Percentiles rank a stretch among this genome's conserved stretches.
These are phyloP conservation scores for Drosophila littoralis DNA, from an alignment of 1,140 invertebrate genomes.

Conservation along the genomic window DNA sequence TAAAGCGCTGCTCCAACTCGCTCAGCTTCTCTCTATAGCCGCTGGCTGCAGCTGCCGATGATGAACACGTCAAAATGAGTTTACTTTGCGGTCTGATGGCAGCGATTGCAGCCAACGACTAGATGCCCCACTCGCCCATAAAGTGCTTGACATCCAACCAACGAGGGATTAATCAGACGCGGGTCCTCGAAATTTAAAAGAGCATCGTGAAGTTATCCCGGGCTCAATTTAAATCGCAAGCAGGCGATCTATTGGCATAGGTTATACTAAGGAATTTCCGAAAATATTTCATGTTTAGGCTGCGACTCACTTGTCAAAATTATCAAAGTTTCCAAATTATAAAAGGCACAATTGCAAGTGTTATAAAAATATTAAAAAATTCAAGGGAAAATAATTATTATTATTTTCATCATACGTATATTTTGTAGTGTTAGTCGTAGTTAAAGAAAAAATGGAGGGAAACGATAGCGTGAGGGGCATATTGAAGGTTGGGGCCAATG, in stretches of 20 bases:
- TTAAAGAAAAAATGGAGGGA: slow-evolving; percentile 6
- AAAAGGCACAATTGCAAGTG: background rate
- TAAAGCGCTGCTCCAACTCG: slow-evolving; percentile 46
- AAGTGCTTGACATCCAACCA: slow-evolving; percentile 47
- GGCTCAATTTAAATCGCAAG: no score
- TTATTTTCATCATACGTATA: background rate
- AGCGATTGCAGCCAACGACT: slow-evolving; percentile 49
- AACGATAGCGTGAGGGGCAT: slow-evolving; percentile 38
- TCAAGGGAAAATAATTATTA: background rate
- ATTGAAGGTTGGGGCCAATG: slow-evolving; percentile 21
- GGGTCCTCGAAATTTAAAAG: slow-evolving; percentile 19
- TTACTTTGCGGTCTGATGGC: slow-evolving; percentile 71
- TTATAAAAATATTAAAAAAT: background rate
- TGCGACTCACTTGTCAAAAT: no score
- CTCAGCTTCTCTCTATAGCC: background rate
- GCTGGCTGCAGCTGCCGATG: slow-evolving; percentile 23
- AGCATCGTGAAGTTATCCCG: no score
- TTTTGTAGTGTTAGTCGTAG: background rate
- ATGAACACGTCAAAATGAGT: slow-evolving; percentile 75
- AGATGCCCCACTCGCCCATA: slow-evolving; percentile 11
- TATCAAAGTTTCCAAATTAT: background rate
- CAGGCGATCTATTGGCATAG: no score
- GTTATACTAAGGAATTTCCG: no score
- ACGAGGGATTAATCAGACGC: slow-evolving; percentile 35
- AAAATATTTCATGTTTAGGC: no score